These are phyloP conservation scores for Pseudorhombus dupliciocellatus DNA, from an alignment of 2,113 vertebrate species.

Conservation along the genomic window DNA sequence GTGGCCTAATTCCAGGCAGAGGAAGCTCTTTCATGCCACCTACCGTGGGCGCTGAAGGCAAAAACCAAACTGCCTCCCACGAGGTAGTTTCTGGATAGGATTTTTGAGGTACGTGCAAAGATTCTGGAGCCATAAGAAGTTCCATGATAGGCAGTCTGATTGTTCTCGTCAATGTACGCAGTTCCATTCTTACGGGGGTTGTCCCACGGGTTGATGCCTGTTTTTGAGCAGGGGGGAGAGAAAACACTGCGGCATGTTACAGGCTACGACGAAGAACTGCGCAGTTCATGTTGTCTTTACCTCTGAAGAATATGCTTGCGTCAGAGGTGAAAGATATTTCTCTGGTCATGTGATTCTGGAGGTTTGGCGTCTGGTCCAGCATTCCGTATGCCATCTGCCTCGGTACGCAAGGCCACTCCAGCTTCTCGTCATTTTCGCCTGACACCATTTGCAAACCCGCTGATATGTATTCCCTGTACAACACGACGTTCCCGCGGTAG, in stretches of 20 bases:
- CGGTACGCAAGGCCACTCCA: slow-evolving; percentile 86
- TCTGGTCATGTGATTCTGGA: slow-evolving; percentile 85
- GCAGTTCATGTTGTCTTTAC: slow-evolving; percentile 48
- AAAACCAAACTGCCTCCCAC: slow-evolving; percentile 82
- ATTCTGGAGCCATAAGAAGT: accelerated
- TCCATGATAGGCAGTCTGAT: slow-evolving; percentile 18
- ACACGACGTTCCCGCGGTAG: slow-evolving; percentile 67
- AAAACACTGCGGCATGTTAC: background rate
- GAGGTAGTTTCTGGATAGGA: slow-evolving; percentile 78
- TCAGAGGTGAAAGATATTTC: slow-evolving; percentile 71
- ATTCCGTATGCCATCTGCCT: slow-evolving; percentile 81
- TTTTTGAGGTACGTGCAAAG: slow-evolving; percentile 47
- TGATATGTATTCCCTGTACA: slow-evolving; percentile 28
- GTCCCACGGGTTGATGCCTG: slow-evolving; percentile 6
- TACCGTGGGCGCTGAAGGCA: slow-evolving; percentile 84
- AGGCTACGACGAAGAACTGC: slow-evolving; percentile 1
- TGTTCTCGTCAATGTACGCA: slow-evolving; percentile 57
- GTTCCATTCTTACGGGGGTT: slow-evolving; percentile 57
- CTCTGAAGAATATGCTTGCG: accelerated
- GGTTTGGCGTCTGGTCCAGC: slow-evolving; percentile 63
- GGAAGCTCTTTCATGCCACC: background rate
- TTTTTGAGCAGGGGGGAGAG: background rate
- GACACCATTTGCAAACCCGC: slow-evolving; percentile 81
- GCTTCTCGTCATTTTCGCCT: slow-evolving; percentile 80
- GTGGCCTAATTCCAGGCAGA: background rate